Percentiles rank a stretch among this genome's conserved stretches.
phyloP scores from a whole-genome alignment of 2,113 vertebrate genomes.

The Macquaria ambigua region DNA sequence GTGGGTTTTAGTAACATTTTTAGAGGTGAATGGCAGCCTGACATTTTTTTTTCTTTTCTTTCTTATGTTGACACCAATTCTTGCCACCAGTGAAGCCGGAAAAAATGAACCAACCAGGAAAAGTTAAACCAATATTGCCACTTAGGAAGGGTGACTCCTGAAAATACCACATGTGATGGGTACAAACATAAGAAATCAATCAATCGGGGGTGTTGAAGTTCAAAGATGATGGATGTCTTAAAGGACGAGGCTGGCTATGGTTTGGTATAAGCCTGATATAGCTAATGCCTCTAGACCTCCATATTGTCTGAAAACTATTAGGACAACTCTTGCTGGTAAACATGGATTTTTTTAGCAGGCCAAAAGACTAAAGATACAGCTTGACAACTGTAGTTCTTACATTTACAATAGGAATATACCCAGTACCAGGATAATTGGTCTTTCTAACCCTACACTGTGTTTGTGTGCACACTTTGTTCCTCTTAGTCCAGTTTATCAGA shows the following conservation, averaged over 20 bases:
- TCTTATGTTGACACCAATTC: background rate
- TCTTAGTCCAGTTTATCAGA: slow-evolving; percentile 26
- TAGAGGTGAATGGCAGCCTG: background rate
- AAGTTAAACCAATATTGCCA: slow-evolving; percentile 3
- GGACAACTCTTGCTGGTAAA: background rate
- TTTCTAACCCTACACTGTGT: background rate
- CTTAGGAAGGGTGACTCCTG: background rate
- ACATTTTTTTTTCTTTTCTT: background rate
- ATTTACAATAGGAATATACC: background rate
- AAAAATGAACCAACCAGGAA: no score
- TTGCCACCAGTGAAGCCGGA: background rate
- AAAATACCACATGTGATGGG: slow-evolving; percentile 8
- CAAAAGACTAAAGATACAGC: background rate
- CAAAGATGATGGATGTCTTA: slow-evolving; percentile 5
- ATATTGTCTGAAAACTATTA: background rate
- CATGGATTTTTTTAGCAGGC: background rate
- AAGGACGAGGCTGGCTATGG: background rate
- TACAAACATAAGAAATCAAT: background rate
- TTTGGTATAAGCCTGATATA: background rate
- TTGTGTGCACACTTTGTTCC: slow-evolving; percentile 14
- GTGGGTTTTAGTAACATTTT: slow-evolving; percentile 3
- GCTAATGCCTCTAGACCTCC: background rate
- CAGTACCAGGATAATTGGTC: background rate
- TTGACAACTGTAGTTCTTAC: background rate
- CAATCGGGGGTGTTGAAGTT: background rate